Evolutionary conservation across 1,140 invertebrate species (phyloP).

Genomic region (fruit fly (Drosophila melanogaster)): Release_6_plus_ISO1_MT NC_004354.4:13683501-13684000

Average conservation of each 20-base stretch:
- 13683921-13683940: slow-evolving; percentile 36
- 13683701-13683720: slow-evolving; percentile 43
- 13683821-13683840: slow-evolving; percentile 84
- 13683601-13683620: slow-evolving; percentile 89
- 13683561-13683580: slow-evolving; percentile 91
- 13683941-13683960: slow-evolving; percentile 27
- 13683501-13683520: slow-evolving; percentile 87
- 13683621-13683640: slow-evolving; percentile 85
- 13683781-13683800: slow-evolving; percentile 85
- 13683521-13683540: slow-evolving; percentile 91
- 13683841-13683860: slow-evolving; percentile 58
- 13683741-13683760: slow-evolving; percentile 86
- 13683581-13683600: slow-evolving; percentile 91
- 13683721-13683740: slow-evolving; percentile 84
- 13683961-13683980: slow-evolving; percentile 44
- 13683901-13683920: slow-evolving; percentile 71
- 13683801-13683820: slow-evolving; percentile 86
- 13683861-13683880: slow-evolving; percentile 83
- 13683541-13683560: slow-evolving; percentile 87
- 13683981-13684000: slow-evolving; percentile 28
- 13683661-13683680: slow-evolving; percentile 76
- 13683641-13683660: slow-evolving; percentile 88
- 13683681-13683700: slow-evolving; percentile 85
- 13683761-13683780: slow-evolving; percentile 59
- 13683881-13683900: slow-evolving; percentile 53